Conservation (phyloP, 2,888 invertebrate species). For the Mythimna pallens region DNA sequence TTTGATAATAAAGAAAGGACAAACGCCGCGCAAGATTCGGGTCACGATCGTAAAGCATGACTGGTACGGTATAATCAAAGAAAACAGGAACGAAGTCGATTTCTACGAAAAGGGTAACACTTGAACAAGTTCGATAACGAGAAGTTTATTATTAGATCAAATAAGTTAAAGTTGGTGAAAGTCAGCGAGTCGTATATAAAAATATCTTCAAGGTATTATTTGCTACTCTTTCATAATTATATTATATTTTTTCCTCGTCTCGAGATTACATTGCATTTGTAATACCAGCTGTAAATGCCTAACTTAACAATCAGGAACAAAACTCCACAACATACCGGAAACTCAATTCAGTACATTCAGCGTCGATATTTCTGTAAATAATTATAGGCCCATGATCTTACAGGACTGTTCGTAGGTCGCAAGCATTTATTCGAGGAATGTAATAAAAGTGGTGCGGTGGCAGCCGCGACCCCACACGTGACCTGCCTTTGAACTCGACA, state of each 20-base stretch:
- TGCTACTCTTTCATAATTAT: neutral
- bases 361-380: constrained; percentile 53
- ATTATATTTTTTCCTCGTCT: neutral
- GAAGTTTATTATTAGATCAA: constrained; percentile 13
- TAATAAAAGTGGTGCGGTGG: constrained; percentile 84
- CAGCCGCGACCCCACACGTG: constrained; percentile 79
- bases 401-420: constrained; percentile 68
- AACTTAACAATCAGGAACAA: neutral
- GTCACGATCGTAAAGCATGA: constrained; percentile 72
- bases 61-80: constrained; percentile 42
- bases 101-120: constrained; percentile 21
- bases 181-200: neutral
- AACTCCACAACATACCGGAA: constrained; percentile 9
- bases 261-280: neutral
- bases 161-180: neutral
- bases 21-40: constrained; percentile 64
- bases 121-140: constrained; percentile 13
- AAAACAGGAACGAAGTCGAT: constrained; percentile 14
- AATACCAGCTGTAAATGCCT: neutral
- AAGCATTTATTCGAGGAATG: constrained; percentile 84
- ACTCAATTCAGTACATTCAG: constrained; percentile 17
- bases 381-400: constrained; percentile 64
- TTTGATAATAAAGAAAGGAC: constrained; percentile 66
- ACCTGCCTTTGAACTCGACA: constrained; percentile 77
- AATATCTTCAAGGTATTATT: neutral